Base-by-base conservation (phyloP, 2,797 vertebrate species). In the Catostomus latipinnis region DNA sequence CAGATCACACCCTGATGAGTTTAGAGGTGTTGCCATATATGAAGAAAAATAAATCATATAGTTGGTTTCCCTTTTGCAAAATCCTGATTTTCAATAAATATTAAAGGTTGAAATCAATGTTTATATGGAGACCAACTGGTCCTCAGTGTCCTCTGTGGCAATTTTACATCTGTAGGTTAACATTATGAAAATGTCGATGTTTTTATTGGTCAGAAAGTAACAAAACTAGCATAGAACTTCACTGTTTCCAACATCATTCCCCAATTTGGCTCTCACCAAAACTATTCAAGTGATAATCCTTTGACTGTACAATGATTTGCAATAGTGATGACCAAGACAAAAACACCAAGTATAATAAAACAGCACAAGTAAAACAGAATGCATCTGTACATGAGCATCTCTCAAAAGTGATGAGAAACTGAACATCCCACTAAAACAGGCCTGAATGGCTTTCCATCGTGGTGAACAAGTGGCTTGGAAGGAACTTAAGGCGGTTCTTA, bases 321-420 rank as follows among this genome's bases (percentile, higher is more conserved):
- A 18, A 18, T 18, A 18, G 22, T 57, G 56, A 78, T 70, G 4
- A 83, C 49, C 0, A 57, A 58, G 71, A 80, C 58, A 81, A 78
- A 43, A 84, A 86, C 13, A 68, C 60, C 50, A 72, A 50, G 7
- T 75, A 81, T 14, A 73, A 12, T 52, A 73, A 74, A 83, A 78
- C 78, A 61, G 66, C 66, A 84, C 75, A 83, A 62, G 76, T 49
- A 70, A 78, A 82, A 84, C 72, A 58, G 63, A 76, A 81, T 68
- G 73, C 80, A 80, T 71, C 76, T 77, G 72, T 88, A 86, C 82
- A 84, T 56, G 71, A 54, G 70, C 67, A 57, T 84, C 73, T 83
- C 8, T 65, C 68, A 86, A 69, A 82, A 82, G 46, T 63, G 61
- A 62, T 61, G 71, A 87, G 71, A 78, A 87, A 87, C 69, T 46